Percentiles rank a stretch among this genome's conserved stretches.
These are phyloP conservation scores for Lottia scabra DNA, from an alignment of 2,888 invertebrate species.

Conservation along the genomic window DNA sequence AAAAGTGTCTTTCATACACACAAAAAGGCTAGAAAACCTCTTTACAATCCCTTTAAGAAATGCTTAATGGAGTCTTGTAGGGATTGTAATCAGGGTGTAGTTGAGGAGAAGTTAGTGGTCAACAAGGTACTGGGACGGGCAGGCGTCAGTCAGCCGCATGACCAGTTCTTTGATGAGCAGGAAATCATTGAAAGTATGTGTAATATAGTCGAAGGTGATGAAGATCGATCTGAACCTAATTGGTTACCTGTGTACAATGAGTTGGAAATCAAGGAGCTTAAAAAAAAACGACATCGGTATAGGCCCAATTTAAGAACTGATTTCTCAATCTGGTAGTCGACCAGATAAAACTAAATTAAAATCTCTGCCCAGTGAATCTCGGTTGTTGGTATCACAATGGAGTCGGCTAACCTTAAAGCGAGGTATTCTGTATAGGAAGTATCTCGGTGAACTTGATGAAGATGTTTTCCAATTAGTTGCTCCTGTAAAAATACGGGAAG, in stretches of 20 bases:
- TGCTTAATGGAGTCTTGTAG: not conserved
- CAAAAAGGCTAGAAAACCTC: too few relatives aligned
- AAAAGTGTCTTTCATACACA: too few relatives aligned
- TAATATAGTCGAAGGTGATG: too few relatives aligned
- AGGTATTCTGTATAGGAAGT: conserved; percentile 19
- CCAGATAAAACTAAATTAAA: conserved; percentile 9
- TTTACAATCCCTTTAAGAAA: not conserved
- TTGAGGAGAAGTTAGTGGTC: not conserved
- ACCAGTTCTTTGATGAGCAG: too few relatives aligned
- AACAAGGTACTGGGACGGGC: not conserved
- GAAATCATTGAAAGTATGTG: conserved; percentile 14
- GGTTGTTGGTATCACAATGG: conserved; percentile 24
- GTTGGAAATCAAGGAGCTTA: not conserved
- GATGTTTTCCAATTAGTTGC: conserved; percentile 19
- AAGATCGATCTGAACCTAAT: not conserved
- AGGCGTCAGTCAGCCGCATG: not conserved
- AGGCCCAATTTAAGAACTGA: not conserved
- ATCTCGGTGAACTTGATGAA: conserved; percentile 5
- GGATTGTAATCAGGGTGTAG: not conserved
- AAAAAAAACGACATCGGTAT: not conserved
- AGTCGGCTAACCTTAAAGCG: conserved; percentile 14
- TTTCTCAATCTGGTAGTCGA: not conserved
- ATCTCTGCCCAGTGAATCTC: conserved; percentile 4
- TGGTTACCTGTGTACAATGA: not conserved
- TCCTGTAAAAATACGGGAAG: conserved; percentile 15